Evolutionary conservation across 2,888 invertebrate species (phyloP), one percentile per base, ranked within the genome.

Genomic region (Pterostichus niger): DNA sequence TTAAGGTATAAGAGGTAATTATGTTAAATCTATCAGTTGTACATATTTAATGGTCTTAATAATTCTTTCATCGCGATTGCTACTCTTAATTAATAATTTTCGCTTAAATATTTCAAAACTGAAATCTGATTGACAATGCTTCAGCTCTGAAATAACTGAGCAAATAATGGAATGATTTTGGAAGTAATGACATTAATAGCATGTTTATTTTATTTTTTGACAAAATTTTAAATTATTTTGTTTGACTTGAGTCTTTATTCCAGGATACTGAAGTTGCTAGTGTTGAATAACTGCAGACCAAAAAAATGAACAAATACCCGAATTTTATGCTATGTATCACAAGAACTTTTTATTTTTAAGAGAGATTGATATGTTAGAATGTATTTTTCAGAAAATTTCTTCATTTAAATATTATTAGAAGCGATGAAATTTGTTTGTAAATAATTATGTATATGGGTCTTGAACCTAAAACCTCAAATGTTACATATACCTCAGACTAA

Each of bases 251-350:
- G 33, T 59, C 73, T 73, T 75, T 82, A 73, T 82, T 82, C 33
- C 82, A 82, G 82, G 82, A 82, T 75, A 40, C 82, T 59, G 82
- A 82, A 59, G 82, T 82, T 56, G 71, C 73, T 81, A 71, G 71
- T 64, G 64, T 80, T 81, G 81, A 81, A 40, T 82, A 82, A 75
- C 75, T 73, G 75, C 82, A 82, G 75, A 82, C 73, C 56, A 82
- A 82, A 82, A n/a, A 24, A 56, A 82, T 75, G 68, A 68, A 77
- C 68, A 80, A 80, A 80, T 56, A 54, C 71, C 80, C 68, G 80
- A 80, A 80, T 71, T 80, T 80, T 54, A 56, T 77, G 56, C 52
- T 56, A 77, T 77, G 33, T 77, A 40, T 77, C 40, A 77, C 77
- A 77, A 54, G 77, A 56, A 54, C 24, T 80, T 71, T 80, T 79